Percentiles rank a stretch among this genome's conserved stretches.
Evolutionary conservation across 2,888 invertebrate species (phyloP).

Genomic region (Temnothorax rugatulus): DNA sequence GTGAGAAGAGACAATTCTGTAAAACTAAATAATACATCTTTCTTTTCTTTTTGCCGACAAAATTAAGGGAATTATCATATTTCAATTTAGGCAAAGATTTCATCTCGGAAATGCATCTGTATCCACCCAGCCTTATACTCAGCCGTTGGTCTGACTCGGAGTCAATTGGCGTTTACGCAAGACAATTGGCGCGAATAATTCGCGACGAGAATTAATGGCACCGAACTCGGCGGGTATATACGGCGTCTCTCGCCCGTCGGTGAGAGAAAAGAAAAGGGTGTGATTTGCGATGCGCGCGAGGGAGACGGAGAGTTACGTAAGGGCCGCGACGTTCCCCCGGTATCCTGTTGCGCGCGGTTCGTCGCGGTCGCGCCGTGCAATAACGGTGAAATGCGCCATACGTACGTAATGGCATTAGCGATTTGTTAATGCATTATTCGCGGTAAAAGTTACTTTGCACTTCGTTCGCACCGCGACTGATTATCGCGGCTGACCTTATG

Average conservation of each 20-base stretch:
- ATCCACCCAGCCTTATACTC: neutral
- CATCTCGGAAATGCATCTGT: constrained; percentile 10
- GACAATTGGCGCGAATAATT: constrained; percentile 65
- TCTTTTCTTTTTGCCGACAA: neutral
- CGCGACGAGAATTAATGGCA: constrained; percentile 60
- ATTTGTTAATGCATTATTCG: constrained; percentile 49
- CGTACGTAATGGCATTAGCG: constrained; percentile 23
- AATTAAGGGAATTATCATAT: neutral
- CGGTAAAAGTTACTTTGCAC: constrained; percentile 44
- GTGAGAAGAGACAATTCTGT: neutral
- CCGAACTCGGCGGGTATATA: constrained; percentile 51
- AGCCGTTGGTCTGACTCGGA: neutral
- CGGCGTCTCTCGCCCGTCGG: constrained; percentile 10
- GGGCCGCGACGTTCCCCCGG: neutral
- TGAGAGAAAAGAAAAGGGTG: constrained; percentile 43
- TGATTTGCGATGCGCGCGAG: constrained; percentile 23
- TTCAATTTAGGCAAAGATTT: neutral
- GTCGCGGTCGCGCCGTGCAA: constrained; percentile 8
- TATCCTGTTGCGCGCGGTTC: constrained; percentile 46
- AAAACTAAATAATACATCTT: neutral
- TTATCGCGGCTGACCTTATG: constrained; percentile 38
- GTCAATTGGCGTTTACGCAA: constrained; percentile 68
- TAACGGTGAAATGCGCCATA: constrained; percentile 39
- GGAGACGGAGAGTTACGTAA: constrained; percentile 56
- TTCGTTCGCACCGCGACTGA: constrained; percentile 32